Evolutionary conservation across 1,140 invertebrate genomes (phyloP), one percentile per base, ranked within the genome.

Genomic region (Brachionus koreanus): DNA sequence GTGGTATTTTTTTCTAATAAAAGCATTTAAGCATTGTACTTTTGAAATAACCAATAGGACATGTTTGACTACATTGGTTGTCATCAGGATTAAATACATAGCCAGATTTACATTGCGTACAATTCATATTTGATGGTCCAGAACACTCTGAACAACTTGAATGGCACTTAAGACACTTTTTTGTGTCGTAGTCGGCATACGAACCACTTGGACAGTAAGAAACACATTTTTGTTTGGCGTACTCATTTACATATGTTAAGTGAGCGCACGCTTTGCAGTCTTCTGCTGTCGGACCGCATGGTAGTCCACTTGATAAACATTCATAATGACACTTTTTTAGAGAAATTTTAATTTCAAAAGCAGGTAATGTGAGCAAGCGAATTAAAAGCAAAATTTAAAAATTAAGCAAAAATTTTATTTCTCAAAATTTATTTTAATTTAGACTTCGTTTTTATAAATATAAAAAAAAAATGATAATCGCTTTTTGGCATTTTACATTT

Each of bases 321-420:
- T 79, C 76, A 43, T 61, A 79, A 12, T 79, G 46, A 61, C 76
- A 79, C 76, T 79, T 37, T 57, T n/a, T 10, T 23, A n/a, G 6
- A 29, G n/a, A 46, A 49, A 72, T 19, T 29, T 35, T 25, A n/a
- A 10, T 35, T 23, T 25, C 13, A 49, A 25, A 25, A 42, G 37
- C 13, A 39, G 42, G 10, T 19, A 69, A 39, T 69, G 10, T 19
- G 39, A 39, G 16, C 33, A 69, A 69, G 65, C 65, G 19, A 39
- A 19, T 65, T 65, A 33, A 65, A 65, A 37, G 33, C 33, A 37
- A 65, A 69, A 39, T 37, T 5, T 57, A 19, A 37, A 69, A 69
- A 69, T 69, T 69, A 69, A 69, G 65, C 65, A 69, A 69, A 69
- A 69, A 69, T 39, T 69, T 69, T 69, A 39, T 69, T 39, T 69